Percentiles rank a stretch among this genome's conserved stretches.
These are phyloP conservation scores for Stegastes partitus DNA, from an alignment of 2,113 vertebrate species.

Conservation along the genomic window DNA sequence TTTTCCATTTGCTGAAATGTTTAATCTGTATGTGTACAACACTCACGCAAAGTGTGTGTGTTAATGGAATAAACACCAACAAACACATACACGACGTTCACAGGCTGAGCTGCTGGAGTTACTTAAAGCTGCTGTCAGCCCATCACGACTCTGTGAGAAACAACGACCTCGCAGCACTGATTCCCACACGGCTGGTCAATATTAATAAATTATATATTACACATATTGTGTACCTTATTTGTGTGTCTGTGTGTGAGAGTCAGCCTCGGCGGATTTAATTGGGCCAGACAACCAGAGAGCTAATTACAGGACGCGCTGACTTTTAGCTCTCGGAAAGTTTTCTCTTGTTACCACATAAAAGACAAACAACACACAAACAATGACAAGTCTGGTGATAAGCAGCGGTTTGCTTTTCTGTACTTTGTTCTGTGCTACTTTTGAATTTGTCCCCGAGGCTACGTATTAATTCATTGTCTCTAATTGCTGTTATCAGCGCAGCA, in stretches of 20 bases:
- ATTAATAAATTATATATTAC: constrained; percentile 21
- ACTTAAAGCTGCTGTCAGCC: neutral
- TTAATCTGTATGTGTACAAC: neutral
- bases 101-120: neutral
- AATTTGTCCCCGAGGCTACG: constrained; percentile 3
- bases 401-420: neutral
- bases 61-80: neutral
- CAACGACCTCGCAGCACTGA: neutral
- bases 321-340: constrained; percentile 19
- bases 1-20: neutral
- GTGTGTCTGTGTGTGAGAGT: neutral
- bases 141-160: constrained; percentile 6
- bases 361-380: neutral
- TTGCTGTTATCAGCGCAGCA: constrained; percentile 11
- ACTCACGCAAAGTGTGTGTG: neutral
- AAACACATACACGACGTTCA: neutral
- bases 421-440: constrained; percentile 1
- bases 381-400: neutral
- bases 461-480: constrained; percentile 9
- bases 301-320: constrained; percentile 5
- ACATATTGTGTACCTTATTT: neutral
- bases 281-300: neutral
- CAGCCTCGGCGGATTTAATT: neutral
- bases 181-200: neutral
- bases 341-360: constrained; percentile 1